Conservation (phyloP, 2,113 vertebrate species). For the Fulmarus glacialis region DNA sequence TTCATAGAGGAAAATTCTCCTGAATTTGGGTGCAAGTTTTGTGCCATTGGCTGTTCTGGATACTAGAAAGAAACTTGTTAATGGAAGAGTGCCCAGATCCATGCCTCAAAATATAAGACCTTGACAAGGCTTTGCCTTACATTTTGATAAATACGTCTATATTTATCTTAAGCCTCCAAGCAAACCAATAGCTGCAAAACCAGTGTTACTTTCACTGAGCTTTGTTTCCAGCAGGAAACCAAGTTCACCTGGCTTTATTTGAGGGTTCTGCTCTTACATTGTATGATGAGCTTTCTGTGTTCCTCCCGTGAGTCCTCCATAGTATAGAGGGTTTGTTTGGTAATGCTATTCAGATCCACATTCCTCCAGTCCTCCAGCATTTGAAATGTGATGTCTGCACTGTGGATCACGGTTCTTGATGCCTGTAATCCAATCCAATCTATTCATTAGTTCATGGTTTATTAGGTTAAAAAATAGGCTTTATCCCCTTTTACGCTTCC, state of each 20-base stretch:
- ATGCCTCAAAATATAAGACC: not conserved
- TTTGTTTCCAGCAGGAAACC: not conserved
- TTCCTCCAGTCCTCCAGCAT: constrained; percentile 99
- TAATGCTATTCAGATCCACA: constrained; percentile 98
- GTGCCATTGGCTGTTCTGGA: not conserved
- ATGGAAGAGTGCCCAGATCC: not conserved
- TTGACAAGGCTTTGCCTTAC: not conserved
- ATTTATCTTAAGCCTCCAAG: not conserved
- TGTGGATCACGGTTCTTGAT: constrained; percentile 98
- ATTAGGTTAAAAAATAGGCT: constrained; percentile 32
- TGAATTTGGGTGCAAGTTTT: not conserved
- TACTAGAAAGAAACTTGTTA: not conserved
- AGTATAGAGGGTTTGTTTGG: constrained; percentile 98
- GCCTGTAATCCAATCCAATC: constrained; percentile 82
- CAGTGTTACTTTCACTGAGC: not conserved
- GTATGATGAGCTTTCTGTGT: constrained; percentile 93
- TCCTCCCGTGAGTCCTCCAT: constrained; percentile 97
- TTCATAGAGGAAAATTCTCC: not conserved
- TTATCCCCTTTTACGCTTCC: constrained; percentile 39
- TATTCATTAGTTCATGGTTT: constrained; percentile 56
- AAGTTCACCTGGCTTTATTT: not conserved
- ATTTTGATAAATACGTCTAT: not conserved
- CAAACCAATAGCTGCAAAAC: not conserved
- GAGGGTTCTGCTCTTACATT: constrained; percentile 82
- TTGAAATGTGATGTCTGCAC: constrained; percentile 99